Base-by-base conservation (phyloP, 2,797 vertebrate species). In the Enteromius treurensis region DNA sequence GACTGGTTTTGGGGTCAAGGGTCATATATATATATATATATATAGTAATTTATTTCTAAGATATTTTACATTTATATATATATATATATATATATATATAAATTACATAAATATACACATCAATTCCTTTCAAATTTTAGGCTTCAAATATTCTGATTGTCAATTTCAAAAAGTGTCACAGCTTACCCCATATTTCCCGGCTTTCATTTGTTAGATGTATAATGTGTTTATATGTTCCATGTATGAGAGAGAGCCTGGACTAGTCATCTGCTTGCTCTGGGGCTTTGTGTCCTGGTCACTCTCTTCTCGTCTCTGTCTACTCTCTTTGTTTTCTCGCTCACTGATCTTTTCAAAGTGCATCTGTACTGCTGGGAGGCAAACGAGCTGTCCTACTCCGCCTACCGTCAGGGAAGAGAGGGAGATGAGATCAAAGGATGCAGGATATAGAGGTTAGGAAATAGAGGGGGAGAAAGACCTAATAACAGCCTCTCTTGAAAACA, bases 321-420 rank as follows among this genome's bases (percentile, higher is more conserved):
- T 82, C 80, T 83, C 51, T 80, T 81, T 65, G 64, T 64, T 62
- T 76, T 85, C 53, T 79, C 55, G 17, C 64, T 84, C 75, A 84
- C 81, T 86, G 74, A 87, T 85, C 81, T 83, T 75, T 86, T 88
- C 82, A 82, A 86, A 88, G 84, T 82, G 77, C 79, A 70, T 78
- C 79, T 86, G 58, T 69, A 75, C 80, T 23, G 84, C 71, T 32
- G 58, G 83, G 81, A 83, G 82, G 77, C 77, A 74, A 81, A 51
- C 5, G 60, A 80, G 76, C 82, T 53, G 60, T 75, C 76, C 69
- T 77, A 47, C 84, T 45, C 73, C 73, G 47, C 81, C 81, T 76
- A 68, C 69, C 53, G 55, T 60, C 84, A 85, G 80, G 53, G 42
- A 80, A 80, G 53, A 68, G 40, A 79, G 68, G 58, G 45, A 86